Percentiles rank a stretch among this genome's conserved stretches.
phyloP scores from a whole-genome alignment of 2,113 vertebrate species.

The Coregonus clupeaformis region DNA sequence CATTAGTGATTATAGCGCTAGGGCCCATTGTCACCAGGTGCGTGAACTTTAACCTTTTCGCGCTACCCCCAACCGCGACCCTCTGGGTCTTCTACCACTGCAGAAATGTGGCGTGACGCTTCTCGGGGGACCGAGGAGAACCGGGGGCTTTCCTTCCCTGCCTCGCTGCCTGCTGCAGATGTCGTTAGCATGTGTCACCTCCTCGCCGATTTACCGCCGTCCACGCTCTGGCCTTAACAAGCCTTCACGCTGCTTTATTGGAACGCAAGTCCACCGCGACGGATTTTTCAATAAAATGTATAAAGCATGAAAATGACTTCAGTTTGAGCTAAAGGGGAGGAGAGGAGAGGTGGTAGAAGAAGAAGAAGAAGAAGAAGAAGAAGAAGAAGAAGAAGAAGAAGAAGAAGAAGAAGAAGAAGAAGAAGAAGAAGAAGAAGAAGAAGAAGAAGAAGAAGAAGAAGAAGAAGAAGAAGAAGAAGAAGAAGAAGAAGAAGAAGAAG shows the following conservation, averaged over 20 bases:
- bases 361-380: not conserved
- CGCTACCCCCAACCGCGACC: slow-evolving; percentile 34
- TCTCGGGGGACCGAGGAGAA: slow-evolving; percentile 1
- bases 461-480: no score
- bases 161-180: slow-evolving; percentile 66
- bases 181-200: slow-evolving; percentile 71
- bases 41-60: slow-evolving; percentile 40
- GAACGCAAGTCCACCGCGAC: slow-evolving; percentile 38
- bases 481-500: no score
- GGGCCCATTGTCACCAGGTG: slow-evolving; percentile 45
- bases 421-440: slow-evolving; percentile 7
- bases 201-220: slow-evolving; percentile 50
- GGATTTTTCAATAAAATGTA: slow-evolving; percentile 74
- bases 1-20: slow-evolving; percentile 37
- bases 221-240: slow-evolving; percentile 48
- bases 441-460: no score
- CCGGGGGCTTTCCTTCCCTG: slow-evolving; percentile 17
- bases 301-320: slow-evolving; percentile 73
- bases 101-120: slow-evolving; percentile 39
- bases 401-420: slow-evolving; percentile 5
- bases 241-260: slow-evolving; percentile 56
- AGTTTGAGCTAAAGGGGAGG: slow-evolving; percentile 29
- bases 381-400: not conserved
- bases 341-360: slow-evolving; percentile 24
- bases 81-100: slow-evolving; percentile 36